Evolutionary conservation across 2,113 vertebrate species (phyloP).

Genomic region (Nannospalax galili): DNA sequence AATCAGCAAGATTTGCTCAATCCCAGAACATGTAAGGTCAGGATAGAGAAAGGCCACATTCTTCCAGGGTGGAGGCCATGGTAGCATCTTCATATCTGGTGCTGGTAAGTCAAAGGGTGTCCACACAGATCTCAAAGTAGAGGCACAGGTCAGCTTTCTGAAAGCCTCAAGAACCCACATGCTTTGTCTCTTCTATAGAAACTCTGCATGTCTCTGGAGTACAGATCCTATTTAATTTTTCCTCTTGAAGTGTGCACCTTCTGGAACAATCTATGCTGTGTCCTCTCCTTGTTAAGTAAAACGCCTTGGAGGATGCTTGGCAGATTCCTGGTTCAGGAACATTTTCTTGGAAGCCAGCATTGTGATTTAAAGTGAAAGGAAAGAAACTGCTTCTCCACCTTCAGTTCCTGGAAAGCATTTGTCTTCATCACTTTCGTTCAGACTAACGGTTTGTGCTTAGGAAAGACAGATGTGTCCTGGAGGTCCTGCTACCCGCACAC

Average conservation of each 20-base stretch:
- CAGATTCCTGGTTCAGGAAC: neutral
- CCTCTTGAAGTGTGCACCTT: neutral
- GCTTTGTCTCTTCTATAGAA: conserved; percentile 1
- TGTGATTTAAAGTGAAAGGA: conserved; percentile 47
- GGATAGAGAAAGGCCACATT: neutral
- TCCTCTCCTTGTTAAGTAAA: conserved; percentile 52
- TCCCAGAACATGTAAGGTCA: neutral
- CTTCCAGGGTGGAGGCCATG: neutral
- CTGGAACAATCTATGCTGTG: neutral
- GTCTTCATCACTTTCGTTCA: conserved; percentile 60
- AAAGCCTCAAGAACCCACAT: neutral
- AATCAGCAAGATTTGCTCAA: neutral
- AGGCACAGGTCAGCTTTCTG: neutral
- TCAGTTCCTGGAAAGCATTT: neutral
- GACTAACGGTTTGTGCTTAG: conserved; percentile 61
- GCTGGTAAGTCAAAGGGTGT: neutral
- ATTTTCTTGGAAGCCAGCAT: neutral
- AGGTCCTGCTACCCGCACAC: conserved; percentile 44
- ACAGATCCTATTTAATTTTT: conserved; percentile 1
- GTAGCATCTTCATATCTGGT: neutral
- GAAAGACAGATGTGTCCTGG: conserved; percentile 74
- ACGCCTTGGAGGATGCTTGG: neutral
- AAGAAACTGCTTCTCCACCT: conserved; percentile 23
- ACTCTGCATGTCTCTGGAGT: neutral
- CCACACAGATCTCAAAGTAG: neutral